Evolutionary conservation across 2,888 invertebrate genomes (phyloP).

Genomic region (Caenorhabditis wallacei): DNA sequence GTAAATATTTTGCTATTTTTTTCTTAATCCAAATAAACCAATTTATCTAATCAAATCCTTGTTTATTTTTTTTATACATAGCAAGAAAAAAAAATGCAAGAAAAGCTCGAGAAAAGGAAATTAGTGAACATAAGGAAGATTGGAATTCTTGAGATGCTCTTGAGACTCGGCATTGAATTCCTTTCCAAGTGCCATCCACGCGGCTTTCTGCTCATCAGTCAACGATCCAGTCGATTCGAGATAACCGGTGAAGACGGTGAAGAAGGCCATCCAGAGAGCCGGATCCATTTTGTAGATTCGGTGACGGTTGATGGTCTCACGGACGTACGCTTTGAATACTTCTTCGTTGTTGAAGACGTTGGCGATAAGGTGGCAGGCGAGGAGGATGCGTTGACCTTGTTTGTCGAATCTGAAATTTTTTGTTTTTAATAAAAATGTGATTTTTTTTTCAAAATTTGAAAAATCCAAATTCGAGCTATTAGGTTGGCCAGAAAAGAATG

Average conservation of each 20-base stretch:
- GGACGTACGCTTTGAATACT: slow-evolving; percentile 78
- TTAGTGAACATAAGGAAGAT: slow-evolving; percentile 65
- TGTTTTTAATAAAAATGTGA: not conserved
- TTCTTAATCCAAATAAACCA: too few species aligned
- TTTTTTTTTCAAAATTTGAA: not conserved
- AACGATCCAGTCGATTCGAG: slow-evolving; percentile 73
- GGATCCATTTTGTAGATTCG: slow-evolving; percentile 82
- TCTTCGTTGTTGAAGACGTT: slow-evolving; percentile 74
- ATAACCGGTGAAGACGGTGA: slow-evolving; percentile 79
- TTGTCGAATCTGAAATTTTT: slow-evolving; percentile 76
- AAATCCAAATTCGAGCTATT: not conserved
- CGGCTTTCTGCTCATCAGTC: slow-evolving; percentile 73
- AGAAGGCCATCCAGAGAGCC: slow-evolving; percentile 81
- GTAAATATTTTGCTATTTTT: too few species aligned
- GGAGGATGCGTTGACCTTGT: slow-evolving; percentile 80
- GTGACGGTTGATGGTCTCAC: slow-evolving; percentile 80
- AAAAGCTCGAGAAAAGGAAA: not conserved
- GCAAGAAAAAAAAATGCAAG: not conserved
- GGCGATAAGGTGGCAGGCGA: slow-evolving; percentile 77
- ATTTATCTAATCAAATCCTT: not conserved
- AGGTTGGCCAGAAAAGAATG: too few species aligned
- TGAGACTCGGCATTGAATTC: slow-evolving; percentile 74
- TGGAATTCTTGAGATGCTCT: slow-evolving; percentile 69
- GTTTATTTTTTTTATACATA: not conserved
- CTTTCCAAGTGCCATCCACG: slow-evolving; percentile 79